Evolutionary conservation across 2,113 vertebrate species (phyloP).

Genomic region (Struthidea cinerea): DNA sequence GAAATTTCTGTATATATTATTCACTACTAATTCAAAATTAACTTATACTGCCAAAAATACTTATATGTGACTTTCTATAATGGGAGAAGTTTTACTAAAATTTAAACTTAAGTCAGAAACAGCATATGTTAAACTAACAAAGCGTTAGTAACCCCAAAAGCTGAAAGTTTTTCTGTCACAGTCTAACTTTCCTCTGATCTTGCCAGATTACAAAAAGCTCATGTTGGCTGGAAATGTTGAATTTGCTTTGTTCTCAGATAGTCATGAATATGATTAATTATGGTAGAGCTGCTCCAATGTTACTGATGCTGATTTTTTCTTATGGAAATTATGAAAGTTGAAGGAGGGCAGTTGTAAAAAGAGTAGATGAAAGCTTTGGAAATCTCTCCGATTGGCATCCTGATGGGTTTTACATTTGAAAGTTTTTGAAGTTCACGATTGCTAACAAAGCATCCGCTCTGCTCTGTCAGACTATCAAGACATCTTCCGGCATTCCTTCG

Average conservation of each 20-base stretch:
- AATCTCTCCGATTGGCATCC: background rate
- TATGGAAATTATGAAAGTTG: background rate
- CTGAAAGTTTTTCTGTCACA: background rate
- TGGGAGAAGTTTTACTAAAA: background rate
- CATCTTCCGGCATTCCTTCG: rapidly evolving
- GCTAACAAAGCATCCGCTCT: background rate
- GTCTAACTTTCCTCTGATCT: background rate
- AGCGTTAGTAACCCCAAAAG: background rate
- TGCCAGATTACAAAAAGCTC: background rate
- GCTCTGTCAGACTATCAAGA: background rate
- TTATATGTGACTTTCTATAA: background rate
- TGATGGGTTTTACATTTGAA: background rate
- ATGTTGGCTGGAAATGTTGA: background rate
- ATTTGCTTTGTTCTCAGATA: background rate
- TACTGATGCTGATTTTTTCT: background rate
- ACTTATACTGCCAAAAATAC: background rate
- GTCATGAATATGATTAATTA: background rate
- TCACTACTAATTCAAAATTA: background rate
- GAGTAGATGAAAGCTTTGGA: background rate
- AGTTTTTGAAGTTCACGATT: background rate
- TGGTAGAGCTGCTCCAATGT: background rate
- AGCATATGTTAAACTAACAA: background rate
- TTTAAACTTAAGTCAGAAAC: background rate
- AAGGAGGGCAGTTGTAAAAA: background rate
- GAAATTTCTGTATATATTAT: background rate